Conservation (phyloP, 2,888 invertebrate species). For the Mythimna impura region DNA sequence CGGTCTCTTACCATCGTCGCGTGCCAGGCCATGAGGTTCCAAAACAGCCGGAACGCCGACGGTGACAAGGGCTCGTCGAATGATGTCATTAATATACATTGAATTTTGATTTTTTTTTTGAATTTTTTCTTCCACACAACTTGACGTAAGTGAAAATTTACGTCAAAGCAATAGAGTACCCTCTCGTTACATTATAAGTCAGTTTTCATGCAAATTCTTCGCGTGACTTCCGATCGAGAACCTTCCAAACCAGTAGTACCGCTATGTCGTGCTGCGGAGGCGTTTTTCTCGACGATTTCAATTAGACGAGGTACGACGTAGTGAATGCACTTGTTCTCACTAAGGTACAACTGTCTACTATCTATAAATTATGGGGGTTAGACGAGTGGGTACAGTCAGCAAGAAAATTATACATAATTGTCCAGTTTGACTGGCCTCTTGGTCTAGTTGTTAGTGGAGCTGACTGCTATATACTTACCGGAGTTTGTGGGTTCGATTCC, state of each 20-base stretch:
- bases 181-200: not conserved
- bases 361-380: conserved; percentile 40
- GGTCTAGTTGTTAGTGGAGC: no score
- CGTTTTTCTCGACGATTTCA: conserved; percentile 69
- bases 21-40: no score
- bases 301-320: conserved; percentile 63
- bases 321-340: conserved; percentile 57
- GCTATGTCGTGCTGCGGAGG: conserved; percentile 47
- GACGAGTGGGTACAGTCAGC: conserved; percentile 1
- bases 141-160: no score
- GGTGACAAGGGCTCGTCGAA: no score
- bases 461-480: no score
- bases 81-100: no score
- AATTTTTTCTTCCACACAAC: no score
- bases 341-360: conserved; percentile 20
- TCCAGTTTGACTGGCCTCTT: not conserved
- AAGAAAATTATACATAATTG: not conserved
- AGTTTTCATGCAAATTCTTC: not conserved
- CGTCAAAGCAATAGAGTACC: no score
- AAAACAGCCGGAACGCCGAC: no score
- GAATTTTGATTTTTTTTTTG: no score
- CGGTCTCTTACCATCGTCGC: no score
- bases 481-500: no score
- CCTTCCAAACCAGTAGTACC: conserved; percentile 30
- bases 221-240: conserved; percentile 40